A percentile compares a stretch with the other conserved stretches of the same genome.
Conservation (phyloP, 2,797 vertebrate species). For the Staurois parvus region DNA sequence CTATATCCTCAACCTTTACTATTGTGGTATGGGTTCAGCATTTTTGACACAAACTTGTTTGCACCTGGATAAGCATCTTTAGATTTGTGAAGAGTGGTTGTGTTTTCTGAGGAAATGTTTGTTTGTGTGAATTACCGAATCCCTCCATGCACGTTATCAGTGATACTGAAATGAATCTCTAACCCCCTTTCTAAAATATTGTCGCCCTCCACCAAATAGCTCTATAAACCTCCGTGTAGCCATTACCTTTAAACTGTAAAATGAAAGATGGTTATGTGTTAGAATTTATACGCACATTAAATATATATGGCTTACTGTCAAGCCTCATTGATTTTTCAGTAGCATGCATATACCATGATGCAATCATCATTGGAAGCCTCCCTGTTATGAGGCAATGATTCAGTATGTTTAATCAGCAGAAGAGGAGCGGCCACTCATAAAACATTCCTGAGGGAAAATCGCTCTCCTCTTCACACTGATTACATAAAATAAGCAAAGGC, state of each 20-base stretch:
- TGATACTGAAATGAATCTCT: neutral
- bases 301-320: conserved; percentile 38
- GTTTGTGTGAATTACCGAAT: no score
- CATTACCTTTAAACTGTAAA: conserved; percentile 44
- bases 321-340: conserved; percentile 46
- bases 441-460: conserved; percentile 8
- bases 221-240: conserved; percentile 41
- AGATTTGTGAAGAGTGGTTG: no score
- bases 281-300: conserved; percentile 44
- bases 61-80: no score
- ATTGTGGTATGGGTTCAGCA: no score
- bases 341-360: conserved; percentile 47
- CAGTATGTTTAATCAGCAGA: conserved; percentile 37
- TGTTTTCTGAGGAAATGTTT: no score
- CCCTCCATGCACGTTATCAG: no score
- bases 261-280: conserved; percentile 45
- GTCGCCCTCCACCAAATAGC: neutral
- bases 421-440: conserved; percentile 21
- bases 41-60: no score
- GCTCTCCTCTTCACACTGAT: neutral
- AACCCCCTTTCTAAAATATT: conserved; percentile 18
- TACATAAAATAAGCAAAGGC: neutral
- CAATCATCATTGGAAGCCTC: conserved; percentile 27
- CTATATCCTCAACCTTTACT: no score
- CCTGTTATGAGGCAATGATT: conserved; percentile 41